These are phyloP conservation scores for Danio rerio DNA, from an alignment of 2,113 vertebrate species.

Conservation along the genomic window DNA sequence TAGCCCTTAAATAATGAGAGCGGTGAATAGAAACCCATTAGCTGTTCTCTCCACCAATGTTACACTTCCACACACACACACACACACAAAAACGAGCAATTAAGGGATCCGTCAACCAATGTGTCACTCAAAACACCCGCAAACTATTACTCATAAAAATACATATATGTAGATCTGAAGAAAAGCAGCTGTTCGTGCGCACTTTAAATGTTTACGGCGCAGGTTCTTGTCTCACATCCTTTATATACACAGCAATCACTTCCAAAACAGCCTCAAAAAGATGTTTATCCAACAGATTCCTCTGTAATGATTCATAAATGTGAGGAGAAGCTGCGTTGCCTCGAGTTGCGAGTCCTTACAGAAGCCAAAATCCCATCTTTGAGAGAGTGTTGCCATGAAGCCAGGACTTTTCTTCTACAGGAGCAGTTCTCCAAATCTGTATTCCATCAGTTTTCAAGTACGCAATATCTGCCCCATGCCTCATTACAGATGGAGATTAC, in stretches of 20 bases:
- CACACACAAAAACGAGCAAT: neutral
- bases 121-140: conserved; percentile 15
- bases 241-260: conserved; percentile 2
- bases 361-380: conserved; percentile 16
- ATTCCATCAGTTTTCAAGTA: conserved; percentile 7
- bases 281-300: conserved; percentile 58
- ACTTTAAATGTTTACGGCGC: conserved; percentile 27
- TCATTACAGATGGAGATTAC: conserved; percentile 25
- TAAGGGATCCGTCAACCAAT: conserved; percentile 6
- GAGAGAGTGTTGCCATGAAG: conserved; percentile 19
- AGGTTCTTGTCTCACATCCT: conserved; percentile 32
- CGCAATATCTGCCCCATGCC: neutral
- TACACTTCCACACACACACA: conserved; percentile 5
- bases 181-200: conserved; percentile 19
- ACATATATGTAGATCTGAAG: neutral
- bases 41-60: neutral
- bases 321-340: conserved; percentile 16
- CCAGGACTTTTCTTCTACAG: neutral
- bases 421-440: neutral
- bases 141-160: neutral
- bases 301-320: conserved; percentile 53
- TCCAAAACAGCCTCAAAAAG: conserved; percentile 37
- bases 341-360: conserved; percentile 30
- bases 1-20: neutral
- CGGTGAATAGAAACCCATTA: conserved; percentile 17